A percentile compares a stretch with the other conserved stretches of the same genome.
Evolutionary conservation across 2,113 vertebrate genomes (phyloP).

Genomic region (Leptodactylus fuscus): DNA sequence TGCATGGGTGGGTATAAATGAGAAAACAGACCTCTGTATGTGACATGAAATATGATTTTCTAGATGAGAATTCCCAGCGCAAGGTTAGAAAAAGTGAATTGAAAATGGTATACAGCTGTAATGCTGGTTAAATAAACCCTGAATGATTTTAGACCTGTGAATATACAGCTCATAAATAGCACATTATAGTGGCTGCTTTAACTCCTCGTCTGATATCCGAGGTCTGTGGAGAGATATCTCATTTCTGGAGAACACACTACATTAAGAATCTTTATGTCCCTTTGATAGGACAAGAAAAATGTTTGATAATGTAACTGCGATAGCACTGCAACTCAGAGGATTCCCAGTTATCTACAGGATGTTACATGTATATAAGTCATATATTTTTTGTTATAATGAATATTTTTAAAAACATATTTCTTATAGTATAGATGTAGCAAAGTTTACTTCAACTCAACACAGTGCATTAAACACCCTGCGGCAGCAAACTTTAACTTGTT

Average conservation of each 20-base stretch:
- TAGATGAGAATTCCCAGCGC: slow-evolving; percentile 57
- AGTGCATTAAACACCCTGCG: no score
- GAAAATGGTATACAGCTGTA: slow-evolving; percentile 46
- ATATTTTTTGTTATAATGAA: no score
- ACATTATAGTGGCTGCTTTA: slow-evolving; percentile 30
- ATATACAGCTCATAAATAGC: slow-evolving; percentile 42
- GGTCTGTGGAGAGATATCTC: slow-evolving; percentile 8
- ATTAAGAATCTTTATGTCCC: slow-evolving; percentile 1
- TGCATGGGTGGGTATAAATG: slow-evolving; percentile 59
- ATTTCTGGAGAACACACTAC: neutral
- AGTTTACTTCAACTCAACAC: no score
- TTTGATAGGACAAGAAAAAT: neutral
- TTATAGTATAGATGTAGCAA: no score
- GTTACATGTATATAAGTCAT: no score
- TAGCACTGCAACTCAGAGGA: neutral
- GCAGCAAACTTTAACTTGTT: no score
- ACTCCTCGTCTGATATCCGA: neutral
- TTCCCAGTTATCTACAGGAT: neutral
- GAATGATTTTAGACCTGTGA: slow-evolving; percentile 13
- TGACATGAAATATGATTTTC: slow-evolving; percentile 60
- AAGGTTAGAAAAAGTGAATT: slow-evolving; percentile 56
- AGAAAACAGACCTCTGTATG: slow-evolving; percentile 53
- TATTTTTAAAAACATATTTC: no score
- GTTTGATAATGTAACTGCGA: neutral
- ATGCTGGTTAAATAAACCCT: slow-evolving; percentile 41